These are phyloP conservation scores for Lamellibrachia satsuma DNA, from an alignment of 2,888 invertebrate species.

Conservation along the genomic window DNA sequence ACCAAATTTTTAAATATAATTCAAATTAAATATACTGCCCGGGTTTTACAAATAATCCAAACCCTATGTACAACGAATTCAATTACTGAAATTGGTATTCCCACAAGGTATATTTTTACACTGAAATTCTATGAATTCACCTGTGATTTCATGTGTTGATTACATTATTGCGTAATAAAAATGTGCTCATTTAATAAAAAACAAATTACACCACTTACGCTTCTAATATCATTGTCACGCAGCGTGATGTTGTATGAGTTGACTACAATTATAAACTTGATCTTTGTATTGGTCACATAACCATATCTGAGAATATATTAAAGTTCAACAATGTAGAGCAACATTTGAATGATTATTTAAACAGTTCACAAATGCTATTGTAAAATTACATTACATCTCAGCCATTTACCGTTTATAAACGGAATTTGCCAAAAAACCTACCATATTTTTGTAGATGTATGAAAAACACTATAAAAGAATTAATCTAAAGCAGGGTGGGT, in stretches of 20 bases:
- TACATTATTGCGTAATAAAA: no score
- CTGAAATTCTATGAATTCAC: no score
- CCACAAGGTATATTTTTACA: no score
- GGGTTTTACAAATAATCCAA: neutral
- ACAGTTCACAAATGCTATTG: neutral
- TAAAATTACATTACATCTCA: neutral
- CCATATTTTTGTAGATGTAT: no score
- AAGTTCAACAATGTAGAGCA: constrained; percentile 18
- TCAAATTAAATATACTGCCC: neutral
- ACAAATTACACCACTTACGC: constrained; percentile 70
- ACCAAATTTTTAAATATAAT: neutral
- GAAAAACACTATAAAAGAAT: no score
- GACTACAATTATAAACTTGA: constrained; percentile 91
- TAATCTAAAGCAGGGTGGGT: no score
- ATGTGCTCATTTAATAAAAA: neutral
- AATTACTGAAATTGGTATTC: neutral
- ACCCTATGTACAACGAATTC: neutral
- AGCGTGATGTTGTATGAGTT: constrained; percentile 88
- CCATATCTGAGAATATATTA: constrained; percentile 70
- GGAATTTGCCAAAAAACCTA: no score
- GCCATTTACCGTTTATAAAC: no score
- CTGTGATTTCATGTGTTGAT: no score
- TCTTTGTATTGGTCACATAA: constrained; percentile 95
- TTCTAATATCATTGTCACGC: constrained; percentile 92
- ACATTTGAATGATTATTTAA: neutral